phyloP scores from a whole-genome alignment of 2,113 vertebrate genomes.

The Colius striatus region DNA sequence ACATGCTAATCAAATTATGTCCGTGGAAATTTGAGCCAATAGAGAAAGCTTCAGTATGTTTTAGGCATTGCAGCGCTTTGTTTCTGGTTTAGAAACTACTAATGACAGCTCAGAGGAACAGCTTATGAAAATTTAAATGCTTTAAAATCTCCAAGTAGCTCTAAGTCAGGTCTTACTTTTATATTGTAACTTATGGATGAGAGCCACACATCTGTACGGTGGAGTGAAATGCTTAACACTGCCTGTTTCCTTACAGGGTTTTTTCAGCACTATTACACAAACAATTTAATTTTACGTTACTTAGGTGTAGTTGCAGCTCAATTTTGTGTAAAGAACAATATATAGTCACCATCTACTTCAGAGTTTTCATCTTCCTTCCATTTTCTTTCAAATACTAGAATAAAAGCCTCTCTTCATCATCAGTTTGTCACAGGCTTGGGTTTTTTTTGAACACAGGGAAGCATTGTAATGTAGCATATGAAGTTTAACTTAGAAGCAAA shows the following conservation, averaged over 20 bases:
- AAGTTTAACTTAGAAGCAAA: not conserved
- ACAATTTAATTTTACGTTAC: constrained; percentile 36
- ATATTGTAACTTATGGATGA: constrained; percentile 21
- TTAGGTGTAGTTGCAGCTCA: not conserved
- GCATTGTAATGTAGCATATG: not conserved
- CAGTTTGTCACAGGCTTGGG: not conserved
- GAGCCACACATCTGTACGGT: constrained; percentile 34
- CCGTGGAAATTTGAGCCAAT: not conserved
- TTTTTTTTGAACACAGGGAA: not conserved
- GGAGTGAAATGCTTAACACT: constrained; percentile 49
- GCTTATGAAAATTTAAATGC: not conserved
- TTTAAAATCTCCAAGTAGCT: constrained; percentile 40
- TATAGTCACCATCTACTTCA: not conserved
- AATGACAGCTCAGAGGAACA: not conserved
- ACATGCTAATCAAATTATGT: not conserved
- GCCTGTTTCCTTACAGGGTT: not conserved
- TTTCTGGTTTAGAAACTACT: not conserved
- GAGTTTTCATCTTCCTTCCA: not conserved
- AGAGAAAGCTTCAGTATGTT: not conserved
- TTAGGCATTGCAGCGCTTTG: not conserved
- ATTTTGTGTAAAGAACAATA: not conserved
- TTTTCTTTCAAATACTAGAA: not conserved
- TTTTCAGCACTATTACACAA: constrained; percentile 16
- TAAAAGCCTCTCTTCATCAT: constrained; percentile 17
- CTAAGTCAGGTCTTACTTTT: not conserved